Percentiles rank a stretch among this genome's conserved stretches.
phyloP scores from a whole-genome alignment of 2,113 vertebrate species.

The Phalacrocorax aristotelis region DNA sequence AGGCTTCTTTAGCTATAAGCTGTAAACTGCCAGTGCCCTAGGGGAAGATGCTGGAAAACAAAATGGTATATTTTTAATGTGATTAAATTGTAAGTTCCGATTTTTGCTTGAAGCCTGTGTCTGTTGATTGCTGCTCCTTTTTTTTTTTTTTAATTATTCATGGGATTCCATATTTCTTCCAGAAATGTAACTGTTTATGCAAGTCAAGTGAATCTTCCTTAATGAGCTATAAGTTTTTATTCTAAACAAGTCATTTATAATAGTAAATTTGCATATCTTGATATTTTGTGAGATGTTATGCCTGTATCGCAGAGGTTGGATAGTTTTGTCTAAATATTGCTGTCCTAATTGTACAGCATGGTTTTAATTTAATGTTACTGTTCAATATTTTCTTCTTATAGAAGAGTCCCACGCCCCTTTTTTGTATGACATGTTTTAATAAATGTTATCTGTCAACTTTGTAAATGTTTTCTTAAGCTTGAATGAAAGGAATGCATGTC shows the following conservation, averaged over 20 bases:
- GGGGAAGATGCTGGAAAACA: conserved; percentile 71
- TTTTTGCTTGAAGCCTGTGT: conserved; percentile 75
- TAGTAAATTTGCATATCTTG: conserved; percentile 76
- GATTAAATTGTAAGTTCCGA: conserved; percentile 56
- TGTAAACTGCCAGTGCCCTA: conserved; percentile 59
- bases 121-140: conserved; percentile 69
- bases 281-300: conserved; percentile 78
- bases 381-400: conserved; percentile 87
- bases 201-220: conserved; percentile 75
- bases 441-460: conserved; percentile 82
- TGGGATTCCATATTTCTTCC: conserved; percentile 71
- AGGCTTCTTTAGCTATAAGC: conserved; percentile 42
- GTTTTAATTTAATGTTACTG: conserved; percentile 79
- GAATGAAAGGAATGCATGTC: conserved; percentile 60
- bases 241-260: conserved; percentile 72
- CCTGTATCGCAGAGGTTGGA: conserved; percentile 76
- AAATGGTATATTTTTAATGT: conserved; percentile 62
- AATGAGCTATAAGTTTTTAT: conserved; percentile 67
- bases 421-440: conserved; percentile 86
- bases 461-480: conserved; percentile 72
- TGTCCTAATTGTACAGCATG: conserved; percentile 81
- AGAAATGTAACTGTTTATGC: conserved; percentile 75
- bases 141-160: conserved; percentile 50
- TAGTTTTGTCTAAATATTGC: conserved; percentile 78
- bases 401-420: conserved; percentile 79